Evolutionary conservation across 2,888 invertebrate species (phyloP), one percentile per base, ranked within the genome.

Genomic region (Cosmia trapezina): DNA sequence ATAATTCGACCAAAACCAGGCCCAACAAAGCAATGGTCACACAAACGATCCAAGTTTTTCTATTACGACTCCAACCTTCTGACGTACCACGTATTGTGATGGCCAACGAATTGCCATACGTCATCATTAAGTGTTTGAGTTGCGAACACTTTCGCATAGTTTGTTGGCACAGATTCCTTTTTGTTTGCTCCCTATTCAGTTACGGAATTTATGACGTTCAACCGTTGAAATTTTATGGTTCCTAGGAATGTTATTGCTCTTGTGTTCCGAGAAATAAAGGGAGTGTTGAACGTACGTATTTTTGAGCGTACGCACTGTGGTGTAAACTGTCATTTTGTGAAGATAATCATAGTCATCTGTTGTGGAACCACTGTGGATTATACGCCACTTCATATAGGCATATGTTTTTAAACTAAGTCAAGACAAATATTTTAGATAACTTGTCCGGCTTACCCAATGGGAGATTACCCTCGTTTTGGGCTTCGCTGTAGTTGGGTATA

Each of bases 41-140:
- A 86, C 87, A 91, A 93, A 93, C 89, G 91, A 90, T 83, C 78
- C 84, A 93, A 93, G 90, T 93, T 93, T 93, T 92, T 92, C 92
- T 92, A 92, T 92, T 91, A 90, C 88, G 88, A 89, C 89, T 89
- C 78, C 86, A 83, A 85, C 87, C 86, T 86, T 84, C 86, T 83
- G 85, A 86, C 83, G 74, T 83, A 87, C 86, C 82, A 86, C 82
- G 83, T 87, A 82, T 86, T 81, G 77, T 78, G 74, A 87, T 88
- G 61, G 80, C 76, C 69, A 83, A 81, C 81, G 71, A 80, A 85
- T 83, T 68, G 78, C 76, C 70, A 77, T 82, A 80, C 78, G 80
- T 85, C 83, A 85, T 82, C 78, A 83, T 85, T 83, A 83, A 73
- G 70, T 83, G 73, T 77, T 76, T 72, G 78, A 82, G 80, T 85